Conservation (phyloP, 2,797 vertebrate species). For the Psittacula echo region DNA sequence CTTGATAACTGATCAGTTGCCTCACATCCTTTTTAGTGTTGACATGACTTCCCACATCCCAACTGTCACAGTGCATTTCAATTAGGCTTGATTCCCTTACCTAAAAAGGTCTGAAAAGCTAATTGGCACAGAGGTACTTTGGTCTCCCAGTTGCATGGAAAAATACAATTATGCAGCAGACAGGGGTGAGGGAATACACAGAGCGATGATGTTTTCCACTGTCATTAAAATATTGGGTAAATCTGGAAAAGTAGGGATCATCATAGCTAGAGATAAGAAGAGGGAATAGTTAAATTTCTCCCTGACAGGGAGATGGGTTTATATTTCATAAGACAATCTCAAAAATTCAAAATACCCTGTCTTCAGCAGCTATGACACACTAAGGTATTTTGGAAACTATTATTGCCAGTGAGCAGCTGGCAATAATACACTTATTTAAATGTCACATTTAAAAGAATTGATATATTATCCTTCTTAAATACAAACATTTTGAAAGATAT, state of each 20-base stretch:
- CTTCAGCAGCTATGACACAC: neutral
- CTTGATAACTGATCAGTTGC: constrained; percentile 48
- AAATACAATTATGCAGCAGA: constrained; percentile 35
- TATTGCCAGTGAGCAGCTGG: neutral
- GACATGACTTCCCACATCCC: constrained; percentile 17
- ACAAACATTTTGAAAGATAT: neutral
- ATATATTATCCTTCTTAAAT: neutral
- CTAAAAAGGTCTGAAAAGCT: constrained; percentile 65
- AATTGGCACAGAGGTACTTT: constrained; percentile 60
- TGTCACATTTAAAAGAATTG: neutral
- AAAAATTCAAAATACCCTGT: neutral
- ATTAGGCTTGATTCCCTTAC: constrained; percentile 71
- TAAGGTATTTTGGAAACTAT: neutral
- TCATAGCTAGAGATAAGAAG: neutral
- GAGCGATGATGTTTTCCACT: neutral
- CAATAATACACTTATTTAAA: neutral
- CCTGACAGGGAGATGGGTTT: neutral
- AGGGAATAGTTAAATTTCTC: neutral
- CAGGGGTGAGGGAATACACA: neutral
- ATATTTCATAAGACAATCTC: neutral
- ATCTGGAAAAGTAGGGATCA: neutral
- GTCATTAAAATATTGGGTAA: constrained; percentile 21
- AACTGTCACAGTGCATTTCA: constrained; percentile 56
- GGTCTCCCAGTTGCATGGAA: constrained; percentile 50
- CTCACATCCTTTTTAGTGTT: constrained; percentile 42